These are phyloP conservation scores for Rutilus rutilus DNA, from an alignment of 2,113 vertebrate genomes.

Conservation along the genomic window DNA sequence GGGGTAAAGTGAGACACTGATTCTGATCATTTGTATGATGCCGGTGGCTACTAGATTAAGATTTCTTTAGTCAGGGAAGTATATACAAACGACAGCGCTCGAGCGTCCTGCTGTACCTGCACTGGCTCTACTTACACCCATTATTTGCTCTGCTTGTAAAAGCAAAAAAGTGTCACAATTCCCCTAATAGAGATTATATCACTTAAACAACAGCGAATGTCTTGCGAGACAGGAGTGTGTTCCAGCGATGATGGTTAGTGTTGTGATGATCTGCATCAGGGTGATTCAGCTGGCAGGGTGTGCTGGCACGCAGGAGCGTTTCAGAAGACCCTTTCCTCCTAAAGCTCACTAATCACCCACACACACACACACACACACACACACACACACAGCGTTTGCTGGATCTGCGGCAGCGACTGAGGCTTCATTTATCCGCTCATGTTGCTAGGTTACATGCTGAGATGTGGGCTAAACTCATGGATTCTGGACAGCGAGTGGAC, in stretches of 20 bases:
- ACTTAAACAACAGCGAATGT: neutral
- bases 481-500: slow-evolving; percentile 13
- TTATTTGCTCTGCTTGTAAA: neutral
- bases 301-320: neutral
- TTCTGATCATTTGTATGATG: neutral
- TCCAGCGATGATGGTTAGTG: neutral
- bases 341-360: neutral
- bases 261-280: slow-evolving; percentile 2
- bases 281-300: slow-evolving; percentile 8
- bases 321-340: slow-evolving; percentile 1
- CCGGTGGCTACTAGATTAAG: neutral
- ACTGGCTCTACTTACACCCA: neutral
- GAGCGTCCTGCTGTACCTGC: neutral
- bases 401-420: neutral
- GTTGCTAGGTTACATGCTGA: slow-evolving; percentile 22
- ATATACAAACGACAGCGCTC: neutral
- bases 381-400: neutral
- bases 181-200: neutral
- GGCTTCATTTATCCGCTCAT: slow-evolving; percentile 16
- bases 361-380: too few relatives aligned
- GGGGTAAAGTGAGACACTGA: neutral
- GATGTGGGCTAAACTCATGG: neutral
- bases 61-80: neutral
- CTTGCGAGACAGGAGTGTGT: neutral
- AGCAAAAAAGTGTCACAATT: neutral